Evolutionary conservation across 1,140 invertebrate genomes (phyloP).

Genomic region (Listronotus oregonensis): DNA sequence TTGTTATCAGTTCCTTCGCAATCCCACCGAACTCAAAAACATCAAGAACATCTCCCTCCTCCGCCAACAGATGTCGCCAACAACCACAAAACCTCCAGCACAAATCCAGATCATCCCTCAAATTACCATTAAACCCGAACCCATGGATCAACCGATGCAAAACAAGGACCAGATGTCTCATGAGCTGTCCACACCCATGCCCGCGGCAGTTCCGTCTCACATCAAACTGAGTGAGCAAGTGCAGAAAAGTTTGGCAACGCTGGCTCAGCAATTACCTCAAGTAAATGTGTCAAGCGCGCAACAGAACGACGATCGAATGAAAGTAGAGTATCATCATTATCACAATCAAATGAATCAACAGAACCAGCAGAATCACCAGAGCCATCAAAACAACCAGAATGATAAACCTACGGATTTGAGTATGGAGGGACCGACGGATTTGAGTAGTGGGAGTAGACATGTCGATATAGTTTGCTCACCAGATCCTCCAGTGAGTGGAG

Average conservation of each 20-base stretch:
- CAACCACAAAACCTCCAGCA: conserved; percentile 51
- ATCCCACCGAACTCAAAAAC: conserved; percentile 88
- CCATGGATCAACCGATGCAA: conserved; percentile 36
- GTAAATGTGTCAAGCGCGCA: background rate
- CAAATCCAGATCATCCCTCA: conserved; percentile 35
- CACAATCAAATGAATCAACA: too few species aligned
- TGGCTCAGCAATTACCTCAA: conserved; percentile 1
- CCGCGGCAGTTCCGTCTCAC: conserved; percentile 17
- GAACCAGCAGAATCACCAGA: too few species aligned
- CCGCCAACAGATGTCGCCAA: conserved; percentile 82
- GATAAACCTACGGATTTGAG: conserved; percentile 62
- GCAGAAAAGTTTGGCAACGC: conserved; percentile 13
- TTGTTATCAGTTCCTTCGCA: conserved; percentile 92
- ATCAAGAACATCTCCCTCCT: conserved; percentile 90
- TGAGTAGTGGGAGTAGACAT: conserved; percentile 48
- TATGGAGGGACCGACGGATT: conserved; percentile 54
- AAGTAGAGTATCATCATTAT: conserved; percentile 20
- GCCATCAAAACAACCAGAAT: conserved; percentile 49
- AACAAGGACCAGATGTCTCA: conserved; percentile 15
- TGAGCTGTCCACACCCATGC: conserved; percentile 8
- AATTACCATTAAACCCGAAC: conserved; percentile 51
- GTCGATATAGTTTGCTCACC: conserved; percentile 54
- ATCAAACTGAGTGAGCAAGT: conserved; percentile 30
- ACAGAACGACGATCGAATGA: conserved; percentile 38
- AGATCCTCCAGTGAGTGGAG: conserved; percentile 48